Evolutionary conservation across 2,888 invertebrate species (phyloP).

Genomic region (Peribatodes rhomboidaria): DNA sequence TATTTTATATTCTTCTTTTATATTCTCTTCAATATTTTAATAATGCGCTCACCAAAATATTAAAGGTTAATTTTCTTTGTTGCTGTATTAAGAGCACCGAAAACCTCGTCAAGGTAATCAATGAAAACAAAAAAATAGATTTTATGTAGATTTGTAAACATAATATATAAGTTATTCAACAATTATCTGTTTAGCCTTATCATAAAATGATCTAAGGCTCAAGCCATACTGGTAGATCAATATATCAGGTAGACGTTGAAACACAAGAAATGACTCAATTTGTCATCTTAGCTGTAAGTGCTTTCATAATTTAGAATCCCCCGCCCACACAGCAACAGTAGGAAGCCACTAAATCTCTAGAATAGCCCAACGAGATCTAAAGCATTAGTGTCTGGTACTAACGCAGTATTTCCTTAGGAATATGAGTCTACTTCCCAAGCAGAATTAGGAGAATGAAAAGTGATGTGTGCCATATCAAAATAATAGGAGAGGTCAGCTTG

Average conservation of each 20-base stretch:
- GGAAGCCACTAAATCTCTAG: slow-evolving; percentile 73
- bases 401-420: slow-evolving; percentile 45
- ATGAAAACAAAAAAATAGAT: not conserved
- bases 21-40: too few relatives aligned
- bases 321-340: slow-evolving; percentile 70
- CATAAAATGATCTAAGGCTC: slow-evolving; percentile 18
- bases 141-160: too few relatives aligned
- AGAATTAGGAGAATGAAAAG: slow-evolving; percentile 29
- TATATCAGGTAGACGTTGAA: slow-evolving; percentile 63
- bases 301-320: slow-evolving; percentile 73
- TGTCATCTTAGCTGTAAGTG: slow-evolving; percentile 71
- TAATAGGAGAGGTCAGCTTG: slow-evolving; percentile 12
- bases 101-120: not conserved
- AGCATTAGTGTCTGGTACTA: slow-evolving; percentile 62
- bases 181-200: not conserved
- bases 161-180: too few relatives aligned
- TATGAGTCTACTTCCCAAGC: slow-evolving; percentile 36
- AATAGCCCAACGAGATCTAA: slow-evolving; percentile 61
- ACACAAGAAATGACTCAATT: slow-evolving; percentile 74
- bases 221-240: slow-evolving; percentile 47
- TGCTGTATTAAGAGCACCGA: not conserved
- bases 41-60: not conserved
- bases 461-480: slow-evolving; percentile 18
- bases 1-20: too few relatives aligned
- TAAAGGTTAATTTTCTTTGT: not conserved